A percentile compares a stretch with the other conserved stretches of the same genome.
Evolutionary conservation across 1,140 invertebrate species (phyloP).

Genomic region (Drosophila bipectinata): DNA sequence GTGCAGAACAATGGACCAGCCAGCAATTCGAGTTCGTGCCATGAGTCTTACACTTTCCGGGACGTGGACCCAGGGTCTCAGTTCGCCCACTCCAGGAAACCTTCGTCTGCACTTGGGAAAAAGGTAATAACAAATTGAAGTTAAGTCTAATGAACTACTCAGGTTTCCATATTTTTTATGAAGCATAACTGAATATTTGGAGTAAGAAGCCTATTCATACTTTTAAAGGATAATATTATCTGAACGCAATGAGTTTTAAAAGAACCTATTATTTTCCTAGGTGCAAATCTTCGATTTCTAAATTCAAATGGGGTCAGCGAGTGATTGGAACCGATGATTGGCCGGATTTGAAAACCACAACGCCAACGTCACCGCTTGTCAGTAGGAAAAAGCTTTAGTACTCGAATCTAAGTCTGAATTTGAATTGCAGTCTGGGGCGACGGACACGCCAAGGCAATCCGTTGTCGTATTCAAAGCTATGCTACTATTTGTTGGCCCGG

Average conservation of each 20-base stretch:
- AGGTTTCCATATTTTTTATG: neutral
- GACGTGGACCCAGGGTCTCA: constrained; percentile 10
- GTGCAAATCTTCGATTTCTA: constrained; percentile 22
- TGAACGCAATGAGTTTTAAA: too few species aligned
- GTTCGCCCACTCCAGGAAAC: constrained; percentile 30
- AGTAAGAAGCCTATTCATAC: neutral
- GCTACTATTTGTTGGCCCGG: constrained; percentile 18
- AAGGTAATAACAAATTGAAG: neutral
- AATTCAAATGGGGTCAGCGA: constrained; percentile 40
- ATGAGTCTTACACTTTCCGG: constrained; percentile 48
- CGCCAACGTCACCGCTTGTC: constrained; percentile 29
- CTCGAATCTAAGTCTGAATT: constrained; percentile 36
- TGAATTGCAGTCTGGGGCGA: constrained; percentile 35
- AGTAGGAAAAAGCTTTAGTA: constrained; percentile 20
- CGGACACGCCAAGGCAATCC: constrained; percentile 47
- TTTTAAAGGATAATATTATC: neutral
- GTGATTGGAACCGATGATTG: constrained; percentile 43
- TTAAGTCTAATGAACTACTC: neutral
- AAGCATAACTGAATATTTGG: too few species aligned
- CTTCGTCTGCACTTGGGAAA: constrained; percentile 9
- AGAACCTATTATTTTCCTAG: constrained; percentile 1
- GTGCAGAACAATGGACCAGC: constrained; percentile 68
- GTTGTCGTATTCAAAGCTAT: constrained; percentile 20
- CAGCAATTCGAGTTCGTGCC: constrained; percentile 54
- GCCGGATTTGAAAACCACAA: constrained; percentile 34